Base-by-base conservation (phyloP, 2,113 vertebrate species). In the Zosterops pallidus region DNA sequence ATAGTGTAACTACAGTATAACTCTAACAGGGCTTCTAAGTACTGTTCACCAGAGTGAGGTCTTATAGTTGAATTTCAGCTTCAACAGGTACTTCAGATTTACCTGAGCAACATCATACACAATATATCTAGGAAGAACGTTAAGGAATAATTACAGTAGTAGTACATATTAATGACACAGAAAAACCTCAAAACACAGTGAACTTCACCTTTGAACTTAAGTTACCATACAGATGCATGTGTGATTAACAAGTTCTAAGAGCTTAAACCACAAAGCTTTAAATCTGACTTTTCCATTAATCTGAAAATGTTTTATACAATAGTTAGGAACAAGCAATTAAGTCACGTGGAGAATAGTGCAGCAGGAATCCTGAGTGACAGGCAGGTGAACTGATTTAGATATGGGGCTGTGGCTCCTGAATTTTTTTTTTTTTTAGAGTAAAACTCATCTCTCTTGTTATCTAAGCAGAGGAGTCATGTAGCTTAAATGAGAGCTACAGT, bases 31-130 rank as follows among this genome's bases (percentile, higher is more conserved):
- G 87, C 60, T 88, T 83, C 90, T 90, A 97, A 83, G 56, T 74
- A 92, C 49, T 49, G 65, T 96, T 99, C 98, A 99, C 99, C 99
- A 99, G 85, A 99, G 97, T 47, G 99, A 99, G 0, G 98, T 98
- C 96, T 99, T 99, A 97, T 99, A 99, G 96, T 99, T 99, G 97
- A 99, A 99, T 92, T 98, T 99, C 95, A 99, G 98, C 97, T 99
- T 99, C 98, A 99, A 97, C 94, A 99, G 98, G 97, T 99, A 99
- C 97, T 99, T 99, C 96, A 99, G 96, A 94, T 99, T 99, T 63
- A 99, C 98, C 98, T 99, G 99, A 91, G 99, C 98, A 64, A 99
- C 97, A 71, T 99, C 99, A 20, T 99, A 99, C 83, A 99, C 98
- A 11, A 99, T 99, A 95, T 99, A 99, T 95, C 99, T 99, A 97